These are phyloP conservation scores for Mastigias papua DNA, from an alignment of 30 jellyfish, hydroid and myxozoan species.

Conservation along the genomic window DNA sequence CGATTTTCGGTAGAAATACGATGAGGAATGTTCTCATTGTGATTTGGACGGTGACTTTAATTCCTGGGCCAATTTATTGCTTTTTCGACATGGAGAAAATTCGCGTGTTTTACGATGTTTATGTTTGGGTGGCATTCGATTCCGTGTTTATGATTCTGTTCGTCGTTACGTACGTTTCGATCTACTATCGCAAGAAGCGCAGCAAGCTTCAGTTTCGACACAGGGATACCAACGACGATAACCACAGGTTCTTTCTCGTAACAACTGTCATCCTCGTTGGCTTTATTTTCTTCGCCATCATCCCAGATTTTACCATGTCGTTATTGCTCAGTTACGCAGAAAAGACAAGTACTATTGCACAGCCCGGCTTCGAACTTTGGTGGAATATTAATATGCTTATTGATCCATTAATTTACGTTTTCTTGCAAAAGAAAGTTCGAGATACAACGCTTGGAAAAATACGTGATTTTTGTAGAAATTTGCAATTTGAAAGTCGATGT, in stretches of 20 bases:
- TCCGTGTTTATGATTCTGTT: constrained; percentile 19
- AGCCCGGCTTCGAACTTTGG: constrained; percentile 37
- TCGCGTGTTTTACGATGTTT: constrained; percentile 19
- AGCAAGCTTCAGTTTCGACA: constrained; percentile 41
- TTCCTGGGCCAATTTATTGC: constrained; percentile 41
- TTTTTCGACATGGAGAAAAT: constrained; percentile 43
- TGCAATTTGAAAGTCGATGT: constrained; percentile 1
- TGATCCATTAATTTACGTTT: constrained; percentile 46
- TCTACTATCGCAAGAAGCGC: constrained; percentile 38
- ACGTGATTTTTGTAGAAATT: background rate
- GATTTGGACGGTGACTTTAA: constrained; percentile 3
- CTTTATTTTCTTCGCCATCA: constrained; percentile 24
- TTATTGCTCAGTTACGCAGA: background rate
- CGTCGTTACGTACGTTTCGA: constrained; percentile 27
- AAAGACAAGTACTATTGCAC: background rate
- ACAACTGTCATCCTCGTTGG: constrained; percentile 35
- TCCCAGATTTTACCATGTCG: constrained; percentile 38
- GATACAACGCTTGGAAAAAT: background rate
- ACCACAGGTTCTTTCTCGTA: constrained; percentile 28
- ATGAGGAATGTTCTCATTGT: constrained; percentile 25
- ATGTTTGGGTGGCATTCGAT: constrained; percentile 37
- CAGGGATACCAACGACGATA: constrained; percentile 36
- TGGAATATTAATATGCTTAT: constrained; percentile 53
- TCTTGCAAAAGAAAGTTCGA: constrained; percentile 36
- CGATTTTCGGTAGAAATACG: constrained; percentile 9